Conservation (phyloP, 2,797 vertebrate genomes). For the Darevskia nairensis region DNA sequence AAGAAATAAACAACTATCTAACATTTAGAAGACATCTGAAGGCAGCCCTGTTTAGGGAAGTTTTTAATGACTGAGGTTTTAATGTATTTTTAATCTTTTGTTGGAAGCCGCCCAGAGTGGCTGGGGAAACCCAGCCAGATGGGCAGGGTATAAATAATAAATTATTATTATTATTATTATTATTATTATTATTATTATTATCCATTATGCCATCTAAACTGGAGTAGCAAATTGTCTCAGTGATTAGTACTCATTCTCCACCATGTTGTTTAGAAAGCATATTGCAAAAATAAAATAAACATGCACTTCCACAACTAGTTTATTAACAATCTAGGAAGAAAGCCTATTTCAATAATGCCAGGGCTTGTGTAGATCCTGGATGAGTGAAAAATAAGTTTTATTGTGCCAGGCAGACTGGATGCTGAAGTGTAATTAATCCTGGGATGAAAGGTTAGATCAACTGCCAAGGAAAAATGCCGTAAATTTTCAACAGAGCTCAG, state of each 20-base stretch:
- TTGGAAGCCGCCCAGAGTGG: too few relatives aligned
- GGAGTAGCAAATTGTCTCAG: background rate
- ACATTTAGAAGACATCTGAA: too few relatives aligned
- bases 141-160: too few relatives aligned
- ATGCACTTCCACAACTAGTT: background rate
- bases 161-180: too few relatives aligned
- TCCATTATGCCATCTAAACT: too few relatives aligned
- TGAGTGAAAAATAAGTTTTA: slow-evolving; percentile 49
- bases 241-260: background rate
- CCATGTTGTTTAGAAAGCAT: background rate
- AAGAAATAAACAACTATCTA: too few relatives aligned
- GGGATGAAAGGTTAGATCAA: slow-evolving; percentile 34
- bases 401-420: background rate
- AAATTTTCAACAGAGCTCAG: slow-evolving; percentile 35
- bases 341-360: slow-evolving; percentile 32
- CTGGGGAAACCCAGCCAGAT: too few relatives aligned
- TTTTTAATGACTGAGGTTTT: too few relatives aligned
- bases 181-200: too few relatives aligned
- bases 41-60: too few relatives aligned
- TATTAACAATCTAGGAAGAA: slow-evolving; percentile 5
- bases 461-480: slow-evolving; percentile 49
- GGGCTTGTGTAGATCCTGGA: slow-evolving; percentile 37
- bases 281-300: background rate
- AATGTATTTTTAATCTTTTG: too few relatives aligned
- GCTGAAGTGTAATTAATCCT: slow-evolving; percentile 46